Evolutionary conservation across 2,113 vertebrate genomes (phyloP), one percentile per base, ranked within the genome.

Genomic region (Saccopteryx bilineata): DNA sequence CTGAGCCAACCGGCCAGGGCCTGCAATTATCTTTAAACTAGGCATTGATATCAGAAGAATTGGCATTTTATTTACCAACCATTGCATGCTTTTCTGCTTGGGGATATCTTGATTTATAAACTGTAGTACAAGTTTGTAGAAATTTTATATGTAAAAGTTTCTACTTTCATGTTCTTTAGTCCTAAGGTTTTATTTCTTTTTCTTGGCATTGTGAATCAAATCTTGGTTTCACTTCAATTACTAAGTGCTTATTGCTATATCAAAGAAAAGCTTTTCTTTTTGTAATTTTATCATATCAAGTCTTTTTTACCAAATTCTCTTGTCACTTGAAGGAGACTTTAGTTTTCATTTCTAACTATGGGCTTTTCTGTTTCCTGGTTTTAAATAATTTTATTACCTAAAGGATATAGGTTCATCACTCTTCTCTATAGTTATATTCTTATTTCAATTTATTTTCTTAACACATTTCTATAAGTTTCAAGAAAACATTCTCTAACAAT

Each of bases 351-450:
- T 50, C n/a, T 68, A 94, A 85, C 24, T 52, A 17, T 5, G 17
- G 15, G 11, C 11, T 71, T 69, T 56, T 88, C 31, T 15, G 24
- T 52, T 94, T 84, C 69, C 52, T 81, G 19, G 39, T 28, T 33
- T 68, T 60, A 90, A 54, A 66, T 48, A 92, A 78, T 82, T 81
- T 91, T 26, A 24, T 50, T 89, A 91, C 66, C 17, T 33, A 84
- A 48, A 94, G 80, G 3, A 17, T 0, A 74, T 7, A 79, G 1
- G 23, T 71, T 90, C 74, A 66, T 24, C 9, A 21, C 50, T 86
- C 66, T 90, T 87, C 50, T 89, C 31, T 85, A 61, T 18, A 54
- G 65, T 71, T 63, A 50, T 18, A 60, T 39, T 33, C n/a, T 66
- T 46, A 17, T 84, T 85, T 63, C 48, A 80, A 24, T 26, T 87